These are phyloP conservation scores for Charina bottae DNA, from an alignment of 2,113 vertebrate species.

Conservation along the genomic window DNA sequence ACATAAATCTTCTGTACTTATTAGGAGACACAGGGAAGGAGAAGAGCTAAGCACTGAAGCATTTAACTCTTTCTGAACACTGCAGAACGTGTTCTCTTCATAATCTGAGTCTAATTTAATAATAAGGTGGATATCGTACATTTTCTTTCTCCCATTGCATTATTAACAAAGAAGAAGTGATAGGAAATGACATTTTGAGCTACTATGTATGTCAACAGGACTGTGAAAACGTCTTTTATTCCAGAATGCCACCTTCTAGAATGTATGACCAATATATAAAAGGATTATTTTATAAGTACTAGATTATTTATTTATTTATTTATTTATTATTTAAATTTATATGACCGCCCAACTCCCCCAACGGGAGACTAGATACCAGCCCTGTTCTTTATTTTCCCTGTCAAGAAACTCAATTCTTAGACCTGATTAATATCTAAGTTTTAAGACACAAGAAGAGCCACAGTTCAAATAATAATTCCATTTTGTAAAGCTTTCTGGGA, in stretches of 20 bases:
- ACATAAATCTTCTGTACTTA: constrained; percentile 81
- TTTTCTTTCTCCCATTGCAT: constrained; percentile 16
- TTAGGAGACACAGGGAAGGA: constrained; percentile 66
- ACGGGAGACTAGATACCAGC: too few species aligned
- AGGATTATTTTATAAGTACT: background rate
- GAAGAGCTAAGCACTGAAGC: constrained; percentile 62
- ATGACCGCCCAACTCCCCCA: too few species aligned
- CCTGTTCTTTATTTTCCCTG: background rate
- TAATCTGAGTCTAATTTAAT: background rate
- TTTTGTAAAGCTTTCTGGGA: background rate
- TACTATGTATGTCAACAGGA: constrained; percentile 48
- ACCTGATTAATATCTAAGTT: background rate
- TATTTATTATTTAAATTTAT: too few species aligned
- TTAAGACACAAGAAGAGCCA: background rate
- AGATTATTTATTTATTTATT: too few species aligned
- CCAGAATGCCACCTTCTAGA: background rate
- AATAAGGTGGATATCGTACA: background rate
- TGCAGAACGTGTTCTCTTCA: constrained; percentile 10
- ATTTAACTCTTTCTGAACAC: constrained; percentile 73
- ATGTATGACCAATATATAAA: background rate
- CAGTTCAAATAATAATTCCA: background rate
- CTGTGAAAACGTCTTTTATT: background rate
- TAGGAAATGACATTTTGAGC: constrained; percentile 48
- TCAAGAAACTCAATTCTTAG: background rate
- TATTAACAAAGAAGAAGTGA: constrained; percentile 48